Conservation (phyloP, 2,113 vertebrate species). For the Gallinago undulata region DNA sequence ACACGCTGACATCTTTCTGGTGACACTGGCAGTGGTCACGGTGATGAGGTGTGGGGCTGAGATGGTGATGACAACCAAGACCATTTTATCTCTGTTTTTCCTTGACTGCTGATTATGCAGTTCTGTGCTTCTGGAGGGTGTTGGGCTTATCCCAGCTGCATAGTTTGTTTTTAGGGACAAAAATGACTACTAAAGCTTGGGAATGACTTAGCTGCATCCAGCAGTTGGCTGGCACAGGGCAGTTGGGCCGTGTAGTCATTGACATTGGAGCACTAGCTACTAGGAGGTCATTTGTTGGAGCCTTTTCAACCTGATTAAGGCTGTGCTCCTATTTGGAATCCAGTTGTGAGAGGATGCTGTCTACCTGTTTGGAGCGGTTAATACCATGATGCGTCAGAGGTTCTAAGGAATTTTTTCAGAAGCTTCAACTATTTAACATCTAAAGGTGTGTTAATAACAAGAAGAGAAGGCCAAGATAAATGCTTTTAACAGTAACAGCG, state of each 20-base stretch:
- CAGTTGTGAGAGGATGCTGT: neutral
- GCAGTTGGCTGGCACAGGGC: neutral
- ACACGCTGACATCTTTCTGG: accelerated
- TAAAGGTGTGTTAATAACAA: neutral
- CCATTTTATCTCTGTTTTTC: neutral
- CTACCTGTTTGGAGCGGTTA: neutral
- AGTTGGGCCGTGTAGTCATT: neutral
- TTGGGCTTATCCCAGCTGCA: neutral
- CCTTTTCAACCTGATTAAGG: neutral
- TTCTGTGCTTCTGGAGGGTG: neutral
- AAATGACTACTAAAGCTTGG: neutral
- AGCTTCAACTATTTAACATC: neutral
- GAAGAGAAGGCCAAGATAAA: neutral
- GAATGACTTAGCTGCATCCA: neutral
- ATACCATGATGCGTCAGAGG: neutral
- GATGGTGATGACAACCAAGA: neutral
- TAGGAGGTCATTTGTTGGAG: neutral
- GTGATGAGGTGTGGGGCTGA: neutral
- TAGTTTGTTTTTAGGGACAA: neutral
- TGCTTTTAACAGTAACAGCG: neutral
- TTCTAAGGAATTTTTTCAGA: neutral
- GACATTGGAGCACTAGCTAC: neutral
- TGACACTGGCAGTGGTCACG: neutral
- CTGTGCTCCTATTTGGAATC: neutral
- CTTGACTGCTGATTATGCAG: neutral